These are phyloP conservation scores for Falcaria lacertinaria DNA, from an alignment of 2,888 invertebrate genomes.

Conservation along the genomic window DNA sequence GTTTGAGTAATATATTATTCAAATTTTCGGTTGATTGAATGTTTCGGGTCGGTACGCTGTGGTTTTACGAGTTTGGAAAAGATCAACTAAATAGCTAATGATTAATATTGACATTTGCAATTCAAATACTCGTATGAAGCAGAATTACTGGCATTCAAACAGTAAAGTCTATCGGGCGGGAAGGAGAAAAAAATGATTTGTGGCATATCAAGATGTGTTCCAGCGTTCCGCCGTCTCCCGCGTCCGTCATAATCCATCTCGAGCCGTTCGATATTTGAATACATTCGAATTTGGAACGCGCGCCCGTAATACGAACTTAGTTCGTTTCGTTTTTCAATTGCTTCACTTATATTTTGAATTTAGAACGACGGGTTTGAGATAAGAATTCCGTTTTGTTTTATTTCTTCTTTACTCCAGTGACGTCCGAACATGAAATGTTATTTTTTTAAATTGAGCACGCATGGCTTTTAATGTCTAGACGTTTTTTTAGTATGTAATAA, in stretches of 20 bases:
- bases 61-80: constrained; percentile 39
- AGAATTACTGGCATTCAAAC: constrained; percentile 20
- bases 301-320: constrained; percentile 70
- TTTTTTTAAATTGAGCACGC: constrained; percentile 27
- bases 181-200: constrained; percentile 40
- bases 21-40: constrained; percentile 74
- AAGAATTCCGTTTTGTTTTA: constrained; percentile 39
- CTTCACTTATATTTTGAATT: constrained; percentile 76
- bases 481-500: constrained; percentile 45
- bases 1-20: constrained; percentile 76
- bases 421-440: constrained; percentile 24
- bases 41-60: constrained; percentile 51
- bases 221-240: constrained; percentile 46
- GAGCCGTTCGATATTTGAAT: constrained; percentile 72
- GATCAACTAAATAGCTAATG: constrained; percentile 28
- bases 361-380: constrained; percentile 65
- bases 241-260: constrained; percentile 69
- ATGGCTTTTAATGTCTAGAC: constrained; percentile 52
- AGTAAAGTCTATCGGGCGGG: constrained; percentile 26
- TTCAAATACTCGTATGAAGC: constrained; percentile 39
- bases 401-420: constrained; percentile 19
- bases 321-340: constrained; percentile 77
- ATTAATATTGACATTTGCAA: constrained; percentile 51
- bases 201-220: constrained; percentile 52
- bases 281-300: constrained; percentile 74